These are phyloP conservation scores for Acanthosepion pharaonis DNA, from an alignment of 2,888 invertebrate species.

Conservation along the genomic window DNA sequence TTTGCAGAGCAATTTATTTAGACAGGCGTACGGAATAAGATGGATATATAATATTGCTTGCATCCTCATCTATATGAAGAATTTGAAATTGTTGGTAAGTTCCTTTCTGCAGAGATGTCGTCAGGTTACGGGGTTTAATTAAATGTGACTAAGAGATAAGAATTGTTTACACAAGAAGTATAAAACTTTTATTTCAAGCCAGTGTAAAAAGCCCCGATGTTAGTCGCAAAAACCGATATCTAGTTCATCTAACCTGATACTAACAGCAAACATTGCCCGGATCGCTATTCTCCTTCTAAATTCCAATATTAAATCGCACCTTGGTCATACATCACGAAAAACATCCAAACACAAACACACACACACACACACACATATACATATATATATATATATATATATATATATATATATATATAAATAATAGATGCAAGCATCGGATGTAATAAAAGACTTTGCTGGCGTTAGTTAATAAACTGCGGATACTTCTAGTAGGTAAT, in stretches of 20 bases:
- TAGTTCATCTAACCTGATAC: not conserved
- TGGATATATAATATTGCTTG: not conserved
- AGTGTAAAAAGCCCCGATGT: not conserved
- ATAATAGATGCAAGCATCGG: no score
- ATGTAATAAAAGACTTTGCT: no score
- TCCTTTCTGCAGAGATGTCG: not conserved
- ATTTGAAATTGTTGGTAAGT: not conserved
- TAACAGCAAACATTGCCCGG: not conserved
- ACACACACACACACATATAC: no score
- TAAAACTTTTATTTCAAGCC: not conserved
- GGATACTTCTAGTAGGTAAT: no score
- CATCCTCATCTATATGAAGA: not conserved
- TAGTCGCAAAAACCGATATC: no score
- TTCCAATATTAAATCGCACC: no score
- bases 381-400: no score
- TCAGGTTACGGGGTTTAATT: not conserved
- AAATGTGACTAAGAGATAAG: not conserved
- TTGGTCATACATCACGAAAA: no score
- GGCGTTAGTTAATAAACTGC: no score
- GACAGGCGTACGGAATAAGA: not conserved
- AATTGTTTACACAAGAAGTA: not conserved
- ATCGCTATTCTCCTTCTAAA: no score
- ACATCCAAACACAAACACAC: no score
- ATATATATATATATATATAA: no score
- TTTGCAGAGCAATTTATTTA: not conserved